Base-by-base conservation (phyloP, 2,797 vertebrate genomes). In the Argyrosomus regius region DNA sequence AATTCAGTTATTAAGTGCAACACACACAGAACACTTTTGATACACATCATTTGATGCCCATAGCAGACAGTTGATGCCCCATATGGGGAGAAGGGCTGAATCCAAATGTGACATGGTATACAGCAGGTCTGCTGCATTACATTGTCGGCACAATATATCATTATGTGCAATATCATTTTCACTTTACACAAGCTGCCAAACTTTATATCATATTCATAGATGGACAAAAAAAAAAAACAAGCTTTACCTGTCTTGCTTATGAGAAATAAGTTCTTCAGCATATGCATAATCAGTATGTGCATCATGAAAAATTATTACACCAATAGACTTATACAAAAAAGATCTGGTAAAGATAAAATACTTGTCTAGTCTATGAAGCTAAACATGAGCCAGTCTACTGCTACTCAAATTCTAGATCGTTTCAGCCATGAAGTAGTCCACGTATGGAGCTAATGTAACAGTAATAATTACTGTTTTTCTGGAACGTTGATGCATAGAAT, bases 1-100 rank as follows among this genome's bases (percentile, higher is more conserved):
- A 50, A 22, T 50, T 62, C 46, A 72, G 45, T 58, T 24, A 62
- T 56, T 48, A 57, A 54, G 45, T 41, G 17, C 22, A 22, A 54
- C 31, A 57, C 2, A n/a, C 43, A 66, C 16, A 48, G 24, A 35
- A 13, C 17, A 3, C 13, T 16, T 72, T 68, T 49, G 39, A 72
- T 35, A 57, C 3, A 12, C 8, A 14, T 63, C 52, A 26, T 65
- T 70, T 56, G 70, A 31, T n/a, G 5, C 18, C 31, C 28, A 10
- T 6, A 28, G 59, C 48, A 31, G 20, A 43, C 41, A 54, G 50
- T 3, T 0, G 41, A 71, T 28, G 54, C 24, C 54, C 10, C 53
- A 50, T 0, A 48, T 16, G 46, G 6, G 60, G 26, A 59, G 17
- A n/a, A 35, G 52, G 26, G 41, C 41, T 56, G 26, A 39, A 31